Conservation (phyloP, 2,888 invertebrate species). For the Ochropacha duplaris region DNA sequence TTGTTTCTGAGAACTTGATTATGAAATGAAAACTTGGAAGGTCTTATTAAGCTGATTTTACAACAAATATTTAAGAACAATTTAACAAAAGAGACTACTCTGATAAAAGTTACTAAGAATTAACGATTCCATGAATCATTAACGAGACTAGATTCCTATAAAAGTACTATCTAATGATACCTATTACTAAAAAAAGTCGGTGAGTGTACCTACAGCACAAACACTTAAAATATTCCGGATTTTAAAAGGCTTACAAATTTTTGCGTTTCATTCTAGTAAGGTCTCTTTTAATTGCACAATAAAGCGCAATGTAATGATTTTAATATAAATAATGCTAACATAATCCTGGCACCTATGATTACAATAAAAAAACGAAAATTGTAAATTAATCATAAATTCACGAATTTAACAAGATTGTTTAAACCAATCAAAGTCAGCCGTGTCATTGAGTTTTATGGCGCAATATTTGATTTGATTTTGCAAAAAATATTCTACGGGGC, state of each 20-base stretch:
- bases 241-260: background rate
- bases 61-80: background rate
- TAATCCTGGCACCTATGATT: too few species aligned
- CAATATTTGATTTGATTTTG: too few species aligned
- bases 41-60: background rate
- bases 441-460: too few species aligned
- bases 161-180: background rate
- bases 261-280: background rate
- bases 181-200: background rate
- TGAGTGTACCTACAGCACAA: background rate
- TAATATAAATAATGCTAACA: too few species aligned
- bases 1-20: too few species aligned
- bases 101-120: slow-evolving; percentile 22
- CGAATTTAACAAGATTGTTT: too few species aligned
- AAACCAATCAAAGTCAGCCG: too few species aligned
- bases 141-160: slow-evolving; percentile 6
- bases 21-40: too few species aligned
- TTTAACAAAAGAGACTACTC: background rate
- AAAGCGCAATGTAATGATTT: background rate
- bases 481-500: too few species aligned
- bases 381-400: too few species aligned
- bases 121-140: slow-evolving; percentile 51
- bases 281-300: background rate
- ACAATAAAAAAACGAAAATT: too few species aligned
- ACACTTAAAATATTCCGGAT: background rate